Conservation (phyloP, 2,797 vertebrate genomes). For the Sebastes variabilis region DNA sequence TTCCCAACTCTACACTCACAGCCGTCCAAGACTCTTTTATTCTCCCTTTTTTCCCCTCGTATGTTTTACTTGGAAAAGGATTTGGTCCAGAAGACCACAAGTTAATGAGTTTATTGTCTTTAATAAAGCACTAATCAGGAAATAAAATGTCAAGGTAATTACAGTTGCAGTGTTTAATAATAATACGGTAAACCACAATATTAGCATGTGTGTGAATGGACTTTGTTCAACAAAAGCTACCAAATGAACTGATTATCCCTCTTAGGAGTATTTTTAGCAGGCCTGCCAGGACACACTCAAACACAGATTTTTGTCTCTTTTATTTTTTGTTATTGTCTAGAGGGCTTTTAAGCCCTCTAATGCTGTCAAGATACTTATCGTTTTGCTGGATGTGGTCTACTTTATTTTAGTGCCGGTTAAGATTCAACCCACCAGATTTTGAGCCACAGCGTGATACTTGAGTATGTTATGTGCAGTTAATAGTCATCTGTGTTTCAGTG, state of each 20-base stretch:
- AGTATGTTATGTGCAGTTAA: neutral
- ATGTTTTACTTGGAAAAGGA: constrained; percentile 42
- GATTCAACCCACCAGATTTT: neutral
- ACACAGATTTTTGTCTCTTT: neutral
- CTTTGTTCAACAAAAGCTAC: constrained; percentile 1
- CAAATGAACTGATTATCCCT: neutral
- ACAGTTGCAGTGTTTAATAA: constrained; percentile 7
- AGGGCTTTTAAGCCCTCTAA: constrained; percentile 17
- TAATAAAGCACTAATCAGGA: constrained; percentile 40
- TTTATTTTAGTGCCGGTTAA: constrained; percentile 11
- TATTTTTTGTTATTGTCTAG: constrained; percentile 4
- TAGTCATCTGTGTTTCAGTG: neutral
- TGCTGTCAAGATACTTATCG: constrained; percentile 8
- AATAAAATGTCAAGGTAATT: constrained; percentile 26
- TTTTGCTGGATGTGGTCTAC: neutral
- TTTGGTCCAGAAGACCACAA: constrained; percentile 2
- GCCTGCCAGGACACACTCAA: constrained; percentile 3
- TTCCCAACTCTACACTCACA: constrained; percentile 46
- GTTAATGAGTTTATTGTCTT: constrained; percentile 52
- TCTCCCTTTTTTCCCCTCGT: neutral
- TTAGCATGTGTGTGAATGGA: neutral
- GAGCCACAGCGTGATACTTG: neutral
- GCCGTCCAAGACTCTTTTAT: neutral
- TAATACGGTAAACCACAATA: neutral
- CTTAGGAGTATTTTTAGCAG: constrained; percentile 17